Evolutionary conservation across 2,113 vertebrate genomes (phyloP).

Genomic region (Crotalus horridus): DNA sequence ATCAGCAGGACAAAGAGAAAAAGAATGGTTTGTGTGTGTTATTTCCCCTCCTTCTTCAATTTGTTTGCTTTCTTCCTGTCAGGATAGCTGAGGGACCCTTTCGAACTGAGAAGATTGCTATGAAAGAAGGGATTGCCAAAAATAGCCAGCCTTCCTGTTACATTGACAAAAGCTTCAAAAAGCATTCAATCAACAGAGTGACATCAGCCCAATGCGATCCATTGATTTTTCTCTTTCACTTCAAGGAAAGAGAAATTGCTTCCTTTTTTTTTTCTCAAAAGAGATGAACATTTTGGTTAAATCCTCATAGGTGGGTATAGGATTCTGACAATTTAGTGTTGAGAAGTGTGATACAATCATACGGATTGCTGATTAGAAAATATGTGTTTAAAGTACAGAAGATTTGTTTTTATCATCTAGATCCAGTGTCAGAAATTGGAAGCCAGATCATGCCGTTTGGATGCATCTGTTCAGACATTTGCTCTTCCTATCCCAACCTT

Average conservation of each 20-base stretch:
- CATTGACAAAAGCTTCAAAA: background rate
- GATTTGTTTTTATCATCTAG: background rate
- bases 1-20: background rate
- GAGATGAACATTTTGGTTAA: background rate
- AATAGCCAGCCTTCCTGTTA: background rate
- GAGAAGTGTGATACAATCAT: background rate
- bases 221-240: background rate
- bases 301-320: background rate
- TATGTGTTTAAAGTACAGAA: background rate
- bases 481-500: background rate
- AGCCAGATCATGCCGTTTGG: background rate
- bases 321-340: background rate
- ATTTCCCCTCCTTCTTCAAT: background rate
- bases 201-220: background rate
- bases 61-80: background rate
- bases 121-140: background rate
- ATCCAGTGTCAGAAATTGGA: background rate
- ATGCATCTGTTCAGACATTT: background rate
- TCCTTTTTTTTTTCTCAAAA: background rate
- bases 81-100: background rate
- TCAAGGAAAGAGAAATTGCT: background rate
- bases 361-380: background rate
- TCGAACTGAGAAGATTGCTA: background rate
- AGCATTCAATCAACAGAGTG: background rate
- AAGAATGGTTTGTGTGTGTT: background rate